These are phyloP conservation scores for Leptatherina wallacei DNA, from an alignment of 2,797 vertebrate genomes.

Conservation along the genomic window DNA sequence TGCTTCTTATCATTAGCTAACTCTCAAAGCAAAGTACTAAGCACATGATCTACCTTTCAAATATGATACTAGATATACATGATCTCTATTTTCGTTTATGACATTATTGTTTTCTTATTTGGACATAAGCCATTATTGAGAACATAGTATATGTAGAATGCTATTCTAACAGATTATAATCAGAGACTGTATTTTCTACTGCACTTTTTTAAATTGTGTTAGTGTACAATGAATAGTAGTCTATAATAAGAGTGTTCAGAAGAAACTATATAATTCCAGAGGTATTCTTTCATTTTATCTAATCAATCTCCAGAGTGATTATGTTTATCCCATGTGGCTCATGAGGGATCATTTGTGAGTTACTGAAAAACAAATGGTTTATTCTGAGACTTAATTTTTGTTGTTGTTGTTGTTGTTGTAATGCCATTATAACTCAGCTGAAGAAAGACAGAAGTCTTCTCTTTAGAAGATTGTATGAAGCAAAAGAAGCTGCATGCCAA, in stretches of 20 bases:
- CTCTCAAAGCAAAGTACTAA: conserved; percentile 68
- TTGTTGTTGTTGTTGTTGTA: conserved; percentile 57
- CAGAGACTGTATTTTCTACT: conserved; percentile 82
- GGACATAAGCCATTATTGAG: conserved; percentile 76
- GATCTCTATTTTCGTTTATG: conserved; percentile 68
- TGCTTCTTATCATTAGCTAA: conserved; percentile 64
- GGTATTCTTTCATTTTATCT: conserved; percentile 36
- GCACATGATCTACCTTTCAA: conserved; percentile 82
- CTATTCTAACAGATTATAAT: conserved; percentile 72
- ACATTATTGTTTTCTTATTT: conserved; percentile 74
- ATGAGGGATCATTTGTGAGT: conserved; percentile 38
- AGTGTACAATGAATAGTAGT: conserved; percentile 62
- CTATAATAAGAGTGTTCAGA: conserved; percentile 41
- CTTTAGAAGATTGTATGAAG: conserved; percentile 53
- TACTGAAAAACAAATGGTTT: conserved; percentile 25
- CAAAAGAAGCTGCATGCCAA: conserved; percentile 67
- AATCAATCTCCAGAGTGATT: conserved; percentile 27
- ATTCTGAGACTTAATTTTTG: too few species aligned
- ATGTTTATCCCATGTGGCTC: conserved; percentile 32
- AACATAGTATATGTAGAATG: conserved; percentile 72
- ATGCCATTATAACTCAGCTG: conserved; percentile 45
- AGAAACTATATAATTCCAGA: conserved; percentile 45
- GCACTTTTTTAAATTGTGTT: conserved; percentile 74
- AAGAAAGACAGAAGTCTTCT: conserved; percentile 65
- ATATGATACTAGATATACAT: conserved; percentile 62